Evolutionary conservation across 2,888 invertebrate genomes (phyloP).

Genomic region (Limnephilus rhombicus): DNA sequence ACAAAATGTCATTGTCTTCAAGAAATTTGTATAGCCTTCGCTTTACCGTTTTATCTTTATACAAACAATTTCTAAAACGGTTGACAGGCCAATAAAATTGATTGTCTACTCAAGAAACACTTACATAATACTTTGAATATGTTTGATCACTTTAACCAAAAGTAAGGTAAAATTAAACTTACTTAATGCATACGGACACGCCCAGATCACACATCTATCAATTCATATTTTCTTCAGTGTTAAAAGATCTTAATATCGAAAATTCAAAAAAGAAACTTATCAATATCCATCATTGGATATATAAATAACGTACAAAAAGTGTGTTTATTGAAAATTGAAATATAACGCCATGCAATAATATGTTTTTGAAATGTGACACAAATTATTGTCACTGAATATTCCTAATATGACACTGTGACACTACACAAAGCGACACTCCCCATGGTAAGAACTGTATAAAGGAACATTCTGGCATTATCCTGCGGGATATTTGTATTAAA

Average conservation of each 20-base stretch:
- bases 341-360: slow-evolving; percentile 13
- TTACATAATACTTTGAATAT: no score
- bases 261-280: background rate
- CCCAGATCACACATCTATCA: no score
- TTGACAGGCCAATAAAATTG: no score
- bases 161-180: no score
- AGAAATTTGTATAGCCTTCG: no score
- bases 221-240: no score
- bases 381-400: background rate
- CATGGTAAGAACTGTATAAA: background rate
- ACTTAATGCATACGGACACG: no score
- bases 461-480: background rate
- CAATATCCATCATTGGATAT: background rate
- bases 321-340: slow-evolving; percentile 18
- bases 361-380: slow-evolving; percentile 24
- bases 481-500: background rate
- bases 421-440: background rate
- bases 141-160: no score
- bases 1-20: no score
- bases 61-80: no score
- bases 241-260: background rate
- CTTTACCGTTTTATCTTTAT: no score
- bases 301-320: background rate
- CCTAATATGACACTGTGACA: background rate
- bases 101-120: no score